Conservation (phyloP, 2,797 vertebrate species). For the Sylvia borin region DNA sequence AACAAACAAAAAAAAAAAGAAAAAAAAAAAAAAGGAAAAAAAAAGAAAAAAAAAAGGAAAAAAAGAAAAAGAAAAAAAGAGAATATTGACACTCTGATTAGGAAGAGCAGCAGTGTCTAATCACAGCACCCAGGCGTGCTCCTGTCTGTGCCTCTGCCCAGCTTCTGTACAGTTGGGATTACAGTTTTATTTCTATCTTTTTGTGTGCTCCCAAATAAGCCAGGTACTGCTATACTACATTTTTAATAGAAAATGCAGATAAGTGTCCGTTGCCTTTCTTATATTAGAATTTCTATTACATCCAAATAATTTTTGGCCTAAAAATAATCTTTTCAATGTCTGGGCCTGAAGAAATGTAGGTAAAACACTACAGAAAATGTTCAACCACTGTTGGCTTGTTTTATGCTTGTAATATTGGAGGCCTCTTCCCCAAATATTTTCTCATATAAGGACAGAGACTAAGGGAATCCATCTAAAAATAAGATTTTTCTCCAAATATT, state of each 20-base stretch:
- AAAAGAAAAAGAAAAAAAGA: conserved; percentile 19
- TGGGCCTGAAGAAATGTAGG: neutral
- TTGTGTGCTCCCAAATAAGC: neutral
- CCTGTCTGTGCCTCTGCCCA: neutral
- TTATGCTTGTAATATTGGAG: neutral
- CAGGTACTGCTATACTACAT: neutral
- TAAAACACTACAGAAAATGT: neutral
- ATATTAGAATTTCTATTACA: neutral
- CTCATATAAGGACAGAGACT: neutral
- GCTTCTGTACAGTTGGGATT: neutral
- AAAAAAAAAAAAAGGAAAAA: conserved; percentile 5
- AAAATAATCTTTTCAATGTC: neutral
- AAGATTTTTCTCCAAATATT: neutral
- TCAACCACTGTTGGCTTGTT: neutral
- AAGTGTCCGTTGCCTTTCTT: neutral
- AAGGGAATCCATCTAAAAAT: neutral
- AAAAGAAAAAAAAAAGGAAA: conserved; percentile 25
- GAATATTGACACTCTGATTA: conserved; percentile 58
- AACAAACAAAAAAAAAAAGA: conserved; percentile 64
- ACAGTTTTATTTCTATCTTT: neutral
- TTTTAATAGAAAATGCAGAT: neutral
- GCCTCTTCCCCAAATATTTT: neutral
- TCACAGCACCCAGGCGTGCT: neutral
- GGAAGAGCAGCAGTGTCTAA: conserved; percentile 14
- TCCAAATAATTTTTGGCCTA: neutral